Percentiles rank a stretch among this genome's conserved stretches.
phyloP scores from a whole-genome alignment of 2,797 vertebrate genomes.

The Danio aesculapii region DNA sequence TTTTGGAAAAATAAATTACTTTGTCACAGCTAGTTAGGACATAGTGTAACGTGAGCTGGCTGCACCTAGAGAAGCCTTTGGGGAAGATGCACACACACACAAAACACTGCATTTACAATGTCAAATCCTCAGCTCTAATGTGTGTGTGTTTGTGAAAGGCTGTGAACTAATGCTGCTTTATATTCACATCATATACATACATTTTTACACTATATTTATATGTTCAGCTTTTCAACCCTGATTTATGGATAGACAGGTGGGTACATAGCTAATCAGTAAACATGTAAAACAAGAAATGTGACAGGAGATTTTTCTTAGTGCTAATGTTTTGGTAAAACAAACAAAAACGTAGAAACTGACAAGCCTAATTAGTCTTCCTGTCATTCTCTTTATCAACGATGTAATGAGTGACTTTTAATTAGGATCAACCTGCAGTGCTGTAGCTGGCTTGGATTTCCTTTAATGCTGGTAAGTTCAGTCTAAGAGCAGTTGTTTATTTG shows the following conservation, averaged over 20 bases:
- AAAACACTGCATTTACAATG: slow-evolving; percentile 3
- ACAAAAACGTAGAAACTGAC: background rate
- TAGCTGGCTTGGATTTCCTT: slow-evolving; percentile 36
- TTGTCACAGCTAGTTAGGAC: slow-evolving; percentile 5
- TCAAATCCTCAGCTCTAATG: background rate
- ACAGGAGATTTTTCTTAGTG: slow-evolving; percentile 19
- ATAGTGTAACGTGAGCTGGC: background rate
- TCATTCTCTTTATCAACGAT: background rate
- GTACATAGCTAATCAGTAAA: slow-evolving; percentile 15
- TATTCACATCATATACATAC: slow-evolving; percentile 43
- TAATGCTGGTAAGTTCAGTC: slow-evolving; percentile 41
- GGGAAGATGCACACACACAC: background rate
- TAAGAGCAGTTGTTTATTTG: background rate
- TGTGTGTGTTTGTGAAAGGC: background rate
- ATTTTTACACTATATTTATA: slow-evolving; percentile 49
- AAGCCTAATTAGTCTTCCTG: slow-evolving; percentile 14
- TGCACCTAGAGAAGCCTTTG: slow-evolving; percentile 12
- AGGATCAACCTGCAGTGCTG: slow-evolving; percentile 30
- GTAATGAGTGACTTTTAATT: slow-evolving; percentile 29
- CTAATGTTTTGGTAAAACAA: background rate
- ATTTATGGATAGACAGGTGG: slow-evolving; percentile 32
- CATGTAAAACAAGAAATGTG: slow-evolving; percentile 28
- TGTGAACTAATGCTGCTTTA: slow-evolving; percentile 45
- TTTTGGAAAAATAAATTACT: slow-evolving; percentile 13
- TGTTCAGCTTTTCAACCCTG: slow-evolving; percentile 42